A percentile compares a stretch with the other conserved stretches of the same genome.
Evolutionary conservation across 2,888 invertebrate species (phyloP).

Genomic region (Drosophila prolongata): DNA sequence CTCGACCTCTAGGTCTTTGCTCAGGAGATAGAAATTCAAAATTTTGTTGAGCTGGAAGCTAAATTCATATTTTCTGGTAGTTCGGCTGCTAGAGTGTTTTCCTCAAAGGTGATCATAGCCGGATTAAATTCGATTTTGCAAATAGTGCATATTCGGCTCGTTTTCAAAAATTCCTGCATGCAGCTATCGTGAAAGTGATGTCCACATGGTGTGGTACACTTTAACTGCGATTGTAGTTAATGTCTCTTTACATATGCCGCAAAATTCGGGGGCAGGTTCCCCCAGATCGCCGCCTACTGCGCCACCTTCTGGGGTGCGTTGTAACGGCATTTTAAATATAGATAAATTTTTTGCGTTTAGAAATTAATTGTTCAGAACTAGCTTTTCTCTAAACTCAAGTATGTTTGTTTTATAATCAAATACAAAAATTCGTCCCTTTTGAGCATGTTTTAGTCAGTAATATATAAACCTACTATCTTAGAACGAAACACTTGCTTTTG

Average conservation of each 20-base stretch:
- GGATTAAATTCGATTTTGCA: no score
- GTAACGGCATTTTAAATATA: conserved; percentile 3
- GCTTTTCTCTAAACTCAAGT: not conserved
- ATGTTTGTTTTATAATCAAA: conserved; percentile 1
- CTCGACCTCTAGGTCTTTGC: conserved; percentile 3
- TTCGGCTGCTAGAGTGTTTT: no score
- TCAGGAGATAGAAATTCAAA: not conserved
- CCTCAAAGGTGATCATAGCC: no score
- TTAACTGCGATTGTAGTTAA: conserved; percentile 1
- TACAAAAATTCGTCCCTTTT: not conserved
- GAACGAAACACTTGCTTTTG: no score
- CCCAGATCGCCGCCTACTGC: conserved; percentile 1
- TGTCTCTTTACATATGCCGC: conserved; percentile 1
- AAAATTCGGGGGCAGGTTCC: not conserved
- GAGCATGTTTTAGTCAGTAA: no score
- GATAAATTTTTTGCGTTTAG: not conserved
- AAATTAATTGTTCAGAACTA: not conserved
- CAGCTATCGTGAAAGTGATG: not conserved
- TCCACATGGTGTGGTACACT: conserved; percentile 1
- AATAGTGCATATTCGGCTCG: not conserved
- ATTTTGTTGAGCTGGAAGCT: not conserved
- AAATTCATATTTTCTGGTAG: not conserved
- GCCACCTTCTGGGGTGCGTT: conserved; percentile 1
- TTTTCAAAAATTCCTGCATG: conserved; percentile 1
- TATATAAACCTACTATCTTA: no score